A percentile compares a stretch with the other conserved stretches of the same genome.
phyloP scores from a whole-genome alignment of 1,140 invertebrate species.

The Harpegnathos saltator region DNA sequence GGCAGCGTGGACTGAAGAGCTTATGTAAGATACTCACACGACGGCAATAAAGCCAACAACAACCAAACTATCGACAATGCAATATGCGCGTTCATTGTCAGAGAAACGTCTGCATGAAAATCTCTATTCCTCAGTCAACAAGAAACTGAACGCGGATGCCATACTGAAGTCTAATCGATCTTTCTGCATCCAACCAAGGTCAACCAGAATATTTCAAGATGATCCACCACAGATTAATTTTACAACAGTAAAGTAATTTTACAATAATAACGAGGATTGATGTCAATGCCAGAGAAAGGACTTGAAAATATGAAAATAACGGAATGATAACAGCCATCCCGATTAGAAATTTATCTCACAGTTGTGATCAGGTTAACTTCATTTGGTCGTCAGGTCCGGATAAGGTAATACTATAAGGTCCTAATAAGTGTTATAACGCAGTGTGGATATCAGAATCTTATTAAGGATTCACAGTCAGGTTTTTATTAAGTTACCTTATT shows the following conservation, averaged over 20 bases:
- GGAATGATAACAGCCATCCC: not conserved
- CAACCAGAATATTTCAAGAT: constrained; percentile 18
- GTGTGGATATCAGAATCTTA: too few relatives aligned
- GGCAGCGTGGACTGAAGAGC: constrained; percentile 15
- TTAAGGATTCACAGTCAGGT: too few relatives aligned
- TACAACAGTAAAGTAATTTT: too few relatives aligned
- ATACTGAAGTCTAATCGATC: not conserved
- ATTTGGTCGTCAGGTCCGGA: too few relatives aligned
- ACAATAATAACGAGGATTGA: not conserved
- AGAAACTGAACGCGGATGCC: constrained; percentile 30
- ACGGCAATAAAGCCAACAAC: constrained; percentile 49
- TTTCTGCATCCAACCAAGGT: too few relatives aligned
- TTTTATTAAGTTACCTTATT: too few relatives aligned
- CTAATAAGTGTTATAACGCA: too few relatives aligned
- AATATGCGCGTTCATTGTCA: constrained; percentile 35
- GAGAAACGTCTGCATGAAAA: constrained; percentile 20
- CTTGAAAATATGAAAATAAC: not conserved
- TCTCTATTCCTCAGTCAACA: constrained; percentile 13
- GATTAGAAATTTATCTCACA: too few relatives aligned
- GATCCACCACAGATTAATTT: constrained; percentile 9
- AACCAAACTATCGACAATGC: constrained; percentile 25
- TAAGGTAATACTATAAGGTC: too few relatives aligned
- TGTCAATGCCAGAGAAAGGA: not conserved
- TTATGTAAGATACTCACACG: constrained; percentile 68
- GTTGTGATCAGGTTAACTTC: too few relatives aligned